Evolutionary conservation across 1,140 invertebrate species (phyloP).

Genomic region (Drosophila rufa): DNA sequence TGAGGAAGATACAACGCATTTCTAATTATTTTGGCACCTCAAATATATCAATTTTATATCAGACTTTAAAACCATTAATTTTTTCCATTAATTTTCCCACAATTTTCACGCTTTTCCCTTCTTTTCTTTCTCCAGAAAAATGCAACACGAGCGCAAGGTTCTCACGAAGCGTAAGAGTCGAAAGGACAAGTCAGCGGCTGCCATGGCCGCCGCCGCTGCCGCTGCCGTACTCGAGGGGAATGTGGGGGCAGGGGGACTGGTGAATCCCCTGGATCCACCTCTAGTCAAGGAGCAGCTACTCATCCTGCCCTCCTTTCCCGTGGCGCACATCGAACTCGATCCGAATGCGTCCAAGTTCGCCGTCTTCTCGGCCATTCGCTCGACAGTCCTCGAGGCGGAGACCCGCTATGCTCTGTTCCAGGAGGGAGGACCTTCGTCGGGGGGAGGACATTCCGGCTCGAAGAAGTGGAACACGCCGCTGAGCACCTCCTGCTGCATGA

Average conservation of each 20-base stretch:
- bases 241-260: conserved; percentile 51
- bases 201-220: conserved; percentile 66
- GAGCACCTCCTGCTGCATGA: conserved; percentile 70
- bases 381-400: conserved; percentile 81
- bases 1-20: too few species aligned
- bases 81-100: too few species aligned
- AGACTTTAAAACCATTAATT: neutral
- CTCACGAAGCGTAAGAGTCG: conserved; percentile 80
- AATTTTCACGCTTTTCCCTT: neutral
- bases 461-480: conserved; percentile 60
- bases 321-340: conserved; percentile 82
- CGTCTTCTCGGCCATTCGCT: conserved; percentile 81
- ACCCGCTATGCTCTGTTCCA: conserved; percentile 80
- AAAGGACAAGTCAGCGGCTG: conserved; percentile 78
- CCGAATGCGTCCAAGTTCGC: conserved; percentile 85
- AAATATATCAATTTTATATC: neutral
- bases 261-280: conserved; percentile 76
- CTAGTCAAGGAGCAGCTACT: conserved; percentile 76
- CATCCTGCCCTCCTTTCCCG: conserved; percentile 72
- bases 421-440: conserved; percentile 33
- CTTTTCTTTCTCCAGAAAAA: conserved; percentile 48
- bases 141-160: conserved; percentile 77
- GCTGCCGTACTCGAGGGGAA: conserved; percentile 67
- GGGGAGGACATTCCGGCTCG: conserved; percentile 6
- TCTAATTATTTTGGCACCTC: too few species aligned